These are phyloP conservation scores for Schrankia costaestrigalis DNA, from an alignment of 2,888 invertebrate species.

Conservation along the genomic window DNA sequence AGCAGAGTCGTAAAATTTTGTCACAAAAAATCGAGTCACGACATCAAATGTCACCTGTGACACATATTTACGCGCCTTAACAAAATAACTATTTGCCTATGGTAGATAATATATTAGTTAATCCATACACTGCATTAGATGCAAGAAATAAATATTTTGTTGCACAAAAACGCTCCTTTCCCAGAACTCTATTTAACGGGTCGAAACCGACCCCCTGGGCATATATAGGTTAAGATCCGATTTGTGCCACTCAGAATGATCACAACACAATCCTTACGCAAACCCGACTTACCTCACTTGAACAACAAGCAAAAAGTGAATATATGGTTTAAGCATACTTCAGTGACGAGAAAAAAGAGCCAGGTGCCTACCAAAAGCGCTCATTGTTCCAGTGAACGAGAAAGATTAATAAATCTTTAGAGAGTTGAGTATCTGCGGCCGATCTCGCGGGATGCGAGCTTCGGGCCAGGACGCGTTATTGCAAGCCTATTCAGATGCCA, in stretches of 20 bases:
- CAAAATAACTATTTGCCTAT: no score
- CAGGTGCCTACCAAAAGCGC: slow-evolving; percentile 75
- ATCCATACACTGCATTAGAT: no score
- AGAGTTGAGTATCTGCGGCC: slow-evolving; percentile 73
- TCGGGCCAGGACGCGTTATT: slow-evolving; percentile 74
- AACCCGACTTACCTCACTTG: slow-evolving; percentile 54
- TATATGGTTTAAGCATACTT: slow-evolving; percentile 59
- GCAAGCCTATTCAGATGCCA: slow-evolving; percentile 79
- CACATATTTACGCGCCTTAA: no score
- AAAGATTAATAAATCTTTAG: slow-evolving; percentile 80
- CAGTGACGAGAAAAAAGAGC: slow-evolving; percentile 69
- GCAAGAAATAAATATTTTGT: no score
- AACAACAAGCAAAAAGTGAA: slow-evolving; percentile 64
- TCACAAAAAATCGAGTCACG: no score
- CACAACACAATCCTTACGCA: slow-evolving; percentile 51
- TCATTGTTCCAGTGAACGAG: slow-evolving; percentile 74
- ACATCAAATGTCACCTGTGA: no score
- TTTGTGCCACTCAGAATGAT: slow-evolving; percentile 38
- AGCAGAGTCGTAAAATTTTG: no score
- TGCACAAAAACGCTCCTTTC: no score
- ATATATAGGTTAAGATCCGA: no score
- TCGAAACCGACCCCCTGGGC: no score
- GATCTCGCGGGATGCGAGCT: slow-evolving; percentile 77
- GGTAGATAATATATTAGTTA: no score
- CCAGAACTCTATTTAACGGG: no score